Conservation (phyloP, 2,797 vertebrate genomes). For the Falco peregrinus region DNA sequence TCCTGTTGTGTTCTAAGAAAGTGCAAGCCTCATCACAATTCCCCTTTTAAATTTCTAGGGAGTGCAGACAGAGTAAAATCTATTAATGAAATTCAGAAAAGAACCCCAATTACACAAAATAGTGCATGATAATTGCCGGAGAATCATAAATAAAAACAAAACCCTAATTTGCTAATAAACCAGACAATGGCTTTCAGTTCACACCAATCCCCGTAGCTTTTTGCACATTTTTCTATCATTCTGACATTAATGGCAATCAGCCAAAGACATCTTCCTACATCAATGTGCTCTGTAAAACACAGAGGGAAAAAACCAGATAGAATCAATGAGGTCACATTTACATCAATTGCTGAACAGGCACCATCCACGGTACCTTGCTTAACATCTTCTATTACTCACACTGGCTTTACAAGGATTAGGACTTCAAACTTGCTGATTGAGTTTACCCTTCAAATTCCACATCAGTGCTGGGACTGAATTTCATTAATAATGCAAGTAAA, state of each 20-base stretch:
- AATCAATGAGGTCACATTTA: background rate
- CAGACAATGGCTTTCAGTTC: background rate
- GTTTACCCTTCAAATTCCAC: background rate
- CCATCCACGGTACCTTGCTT: background rate
- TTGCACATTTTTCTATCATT: background rate
- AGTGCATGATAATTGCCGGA: background rate
- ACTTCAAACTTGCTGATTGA: background rate
- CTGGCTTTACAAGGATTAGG: background rate
- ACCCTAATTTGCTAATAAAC: background rate
- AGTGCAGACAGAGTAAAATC: background rate
- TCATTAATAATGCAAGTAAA: background rate
- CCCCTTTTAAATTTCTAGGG: background rate
- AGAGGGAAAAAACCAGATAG: background rate
- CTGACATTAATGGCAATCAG: background rate
- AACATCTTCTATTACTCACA: background rate
- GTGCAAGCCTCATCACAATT: accelerated
- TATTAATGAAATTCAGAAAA: background rate
- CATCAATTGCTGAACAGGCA: background rate
- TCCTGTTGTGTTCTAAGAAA: background rate
- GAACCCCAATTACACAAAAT: background rate
- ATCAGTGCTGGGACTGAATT: background rate
- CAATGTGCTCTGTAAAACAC: background rate
- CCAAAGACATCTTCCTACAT: background rate
- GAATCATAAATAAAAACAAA: background rate
- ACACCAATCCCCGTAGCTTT: background rate